These are phyloP conservation scores for Bradypodion pumilum DNA, from an alignment of 2,797 vertebrate genomes.

Conservation along the genomic window DNA sequence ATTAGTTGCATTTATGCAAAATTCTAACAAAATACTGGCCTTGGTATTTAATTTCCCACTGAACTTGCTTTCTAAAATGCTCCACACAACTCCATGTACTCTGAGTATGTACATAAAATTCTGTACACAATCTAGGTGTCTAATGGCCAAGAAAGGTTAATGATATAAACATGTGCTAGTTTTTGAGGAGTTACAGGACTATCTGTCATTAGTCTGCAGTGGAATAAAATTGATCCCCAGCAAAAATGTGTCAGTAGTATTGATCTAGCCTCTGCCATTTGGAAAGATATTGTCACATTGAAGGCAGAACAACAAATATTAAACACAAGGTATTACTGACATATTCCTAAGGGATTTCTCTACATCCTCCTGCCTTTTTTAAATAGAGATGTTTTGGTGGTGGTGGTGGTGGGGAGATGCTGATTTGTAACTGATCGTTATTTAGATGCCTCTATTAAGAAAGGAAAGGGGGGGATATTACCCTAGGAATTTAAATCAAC, in stretches of 20 bases:
- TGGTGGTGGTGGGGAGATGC: neutral
- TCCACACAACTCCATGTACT: too few species aligned
- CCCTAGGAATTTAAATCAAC: slow-evolving; percentile 2
- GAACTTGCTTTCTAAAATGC: too few species aligned
- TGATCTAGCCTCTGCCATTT: slow-evolving; percentile 26
- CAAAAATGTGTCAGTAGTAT: neutral
- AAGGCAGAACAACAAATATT: neutral
- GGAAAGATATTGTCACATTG: neutral
- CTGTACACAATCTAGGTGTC: too few species aligned
- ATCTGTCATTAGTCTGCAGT: too few species aligned
- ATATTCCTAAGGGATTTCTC: neutral
- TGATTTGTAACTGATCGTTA: neutral
- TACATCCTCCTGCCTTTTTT: neutral
- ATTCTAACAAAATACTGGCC: too few species aligned
- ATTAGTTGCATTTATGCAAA: too few species aligned
- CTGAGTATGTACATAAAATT: too few species aligned
- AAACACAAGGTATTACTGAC: neutral
- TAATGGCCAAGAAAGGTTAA: too few species aligned
- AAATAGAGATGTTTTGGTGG: neutral
- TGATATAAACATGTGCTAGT: too few species aligned
- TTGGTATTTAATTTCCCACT: too few species aligned
- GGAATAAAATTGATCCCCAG: too few species aligned
- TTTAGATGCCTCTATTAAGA: fast-evolving
- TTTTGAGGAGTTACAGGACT: too few species aligned
- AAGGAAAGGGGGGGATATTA: neutral